Evolutionary conservation across 2,888 invertebrate genomes (phyloP), one percentile per base, ranked within the genome.

Genomic region (Acrocyrtus sp.): DNA sequence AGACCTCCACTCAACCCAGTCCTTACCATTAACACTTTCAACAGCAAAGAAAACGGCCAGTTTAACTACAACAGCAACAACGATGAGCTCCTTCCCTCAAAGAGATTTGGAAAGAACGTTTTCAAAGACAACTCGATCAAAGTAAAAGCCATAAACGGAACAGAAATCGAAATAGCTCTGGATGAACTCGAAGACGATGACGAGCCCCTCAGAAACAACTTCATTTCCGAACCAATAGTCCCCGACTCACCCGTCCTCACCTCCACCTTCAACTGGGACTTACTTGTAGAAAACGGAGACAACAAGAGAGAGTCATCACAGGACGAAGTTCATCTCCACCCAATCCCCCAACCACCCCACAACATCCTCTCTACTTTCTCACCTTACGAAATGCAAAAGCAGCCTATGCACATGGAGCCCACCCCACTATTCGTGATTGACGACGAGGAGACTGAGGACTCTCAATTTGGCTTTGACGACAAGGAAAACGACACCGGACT

Each of bases 141-240:
- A 2, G 2, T 17, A 47, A 3, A 21, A 47, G 19, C 24, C 12
- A 24, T 22, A 50, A 3, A 12, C 12, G 22, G n/a, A n/a, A n/a
- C n/a, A 45, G 45, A 15, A 45, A 45, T 17, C 45, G 45, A 45
- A 45, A 15, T 45, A 15, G 17, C 45, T 4, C 4, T 3, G 15
- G 41, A 41, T n/a, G 17, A 22, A 50, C 12, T 6, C 24, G 24
- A 50, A n/a, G 3, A 47, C 5, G 29, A 53, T 27, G 10, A 29
- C n/a, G 4, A 27, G 29, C 8, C 6, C n/a, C n/a, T n/a, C n/a
- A n/a, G n/a, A n/a, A n/a, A n/a, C 5, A 26, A 53, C 19, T n/a
- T 29, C 53, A 48, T 57, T 27, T 56, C 54, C 3, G 66, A 57
- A 39, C 66, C 66, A 21, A 26, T 65, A 4, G n/a, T 53, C 15